phyloP scores from a whole-genome alignment of 2,113 vertebrate species.

The Mohoua ochrocephala region DNA sequence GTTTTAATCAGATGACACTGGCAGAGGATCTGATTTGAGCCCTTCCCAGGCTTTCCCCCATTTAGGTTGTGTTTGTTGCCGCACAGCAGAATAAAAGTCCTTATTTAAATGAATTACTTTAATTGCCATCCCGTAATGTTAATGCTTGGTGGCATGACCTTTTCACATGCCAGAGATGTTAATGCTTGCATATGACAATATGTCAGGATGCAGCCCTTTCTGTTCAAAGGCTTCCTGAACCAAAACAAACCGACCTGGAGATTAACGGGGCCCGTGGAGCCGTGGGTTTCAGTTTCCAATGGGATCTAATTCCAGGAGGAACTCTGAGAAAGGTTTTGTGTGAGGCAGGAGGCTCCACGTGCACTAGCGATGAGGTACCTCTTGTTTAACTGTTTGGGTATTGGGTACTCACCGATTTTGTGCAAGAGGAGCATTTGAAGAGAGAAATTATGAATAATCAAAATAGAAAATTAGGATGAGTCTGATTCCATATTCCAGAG shows the following conservation, averaged over 20 bases:
- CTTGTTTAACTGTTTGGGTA: background rate
- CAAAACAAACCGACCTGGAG: background rate
- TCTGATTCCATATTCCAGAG: background rate
- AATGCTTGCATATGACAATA: conserved; percentile 36
- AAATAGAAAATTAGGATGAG: background rate
- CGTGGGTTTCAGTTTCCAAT: background rate
- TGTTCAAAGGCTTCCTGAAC: conserved; percentile 7
- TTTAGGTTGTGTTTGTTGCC: background rate
- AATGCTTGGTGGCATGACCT: conserved; percentile 59
- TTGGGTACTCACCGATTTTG: background rate
- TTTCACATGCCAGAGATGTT: conserved; percentile 42
- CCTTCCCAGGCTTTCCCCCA: background rate
- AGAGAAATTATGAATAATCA: background rate
- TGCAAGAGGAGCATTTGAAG: background rate
- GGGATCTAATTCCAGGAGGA: background rate
- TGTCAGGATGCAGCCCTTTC: conserved; percentile 13
- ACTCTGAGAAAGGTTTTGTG: background rate
- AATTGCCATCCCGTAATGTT: conserved; percentile 16
- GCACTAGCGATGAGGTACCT: background rate
- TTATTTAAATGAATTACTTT: conserved; percentile 48
- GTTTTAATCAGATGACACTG: background rate
- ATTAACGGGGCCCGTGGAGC: background rate
- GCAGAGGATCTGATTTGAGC: background rate
- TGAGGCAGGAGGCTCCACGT: background rate
- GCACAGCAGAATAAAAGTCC: background rate